Evolutionary conservation across 2,888 invertebrate genomes (phyloP).

Genomic region (Limnephilus rhombicus): DNA sequence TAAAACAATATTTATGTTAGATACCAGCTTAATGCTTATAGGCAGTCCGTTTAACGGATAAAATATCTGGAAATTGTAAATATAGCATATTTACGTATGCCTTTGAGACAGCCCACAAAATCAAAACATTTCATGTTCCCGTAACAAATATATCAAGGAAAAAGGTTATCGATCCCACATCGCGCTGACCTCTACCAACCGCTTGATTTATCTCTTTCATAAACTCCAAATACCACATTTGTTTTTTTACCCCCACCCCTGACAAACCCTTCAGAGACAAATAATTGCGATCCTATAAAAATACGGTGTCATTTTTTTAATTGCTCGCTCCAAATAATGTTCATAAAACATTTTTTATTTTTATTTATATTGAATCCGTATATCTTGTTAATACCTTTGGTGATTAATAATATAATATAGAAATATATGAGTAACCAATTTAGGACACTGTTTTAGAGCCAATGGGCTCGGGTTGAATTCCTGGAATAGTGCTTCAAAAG

Average conservation of each 20-base stretch:
- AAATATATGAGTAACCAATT: too few relatives aligned
- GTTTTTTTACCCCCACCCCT: conserved; percentile 48
- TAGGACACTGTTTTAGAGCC: too few relatives aligned
- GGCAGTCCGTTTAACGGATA: not conserved
- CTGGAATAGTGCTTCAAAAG: too few relatives aligned
- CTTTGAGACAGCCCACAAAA: not conserved
- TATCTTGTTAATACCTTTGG: not conserved
- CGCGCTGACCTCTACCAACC: conserved; percentile 43
- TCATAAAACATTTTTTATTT: not conserved
- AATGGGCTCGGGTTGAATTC: too few relatives aligned
- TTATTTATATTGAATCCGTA: not conserved
- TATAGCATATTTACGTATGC: not conserved
- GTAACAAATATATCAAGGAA: not conserved
- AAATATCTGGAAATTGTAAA: not conserved
- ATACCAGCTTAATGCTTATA: not conserved
- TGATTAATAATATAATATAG: too few relatives aligned
- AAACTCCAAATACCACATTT: conserved; percentile 62
- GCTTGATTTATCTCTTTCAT: conserved; percentile 64
- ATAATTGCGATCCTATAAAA: conserved; percentile 55
- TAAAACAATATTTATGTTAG: not conserved
- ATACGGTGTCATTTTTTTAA: conserved; percentile 36
- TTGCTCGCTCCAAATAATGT: not conserved
- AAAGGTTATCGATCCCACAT: not conserved
- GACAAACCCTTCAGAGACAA: conserved; percentile 46
- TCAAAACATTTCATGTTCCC: not conserved